Conservation (phyloP, 1,140 invertebrate species). For the Aphelenchoides fujianensis region DNA sequence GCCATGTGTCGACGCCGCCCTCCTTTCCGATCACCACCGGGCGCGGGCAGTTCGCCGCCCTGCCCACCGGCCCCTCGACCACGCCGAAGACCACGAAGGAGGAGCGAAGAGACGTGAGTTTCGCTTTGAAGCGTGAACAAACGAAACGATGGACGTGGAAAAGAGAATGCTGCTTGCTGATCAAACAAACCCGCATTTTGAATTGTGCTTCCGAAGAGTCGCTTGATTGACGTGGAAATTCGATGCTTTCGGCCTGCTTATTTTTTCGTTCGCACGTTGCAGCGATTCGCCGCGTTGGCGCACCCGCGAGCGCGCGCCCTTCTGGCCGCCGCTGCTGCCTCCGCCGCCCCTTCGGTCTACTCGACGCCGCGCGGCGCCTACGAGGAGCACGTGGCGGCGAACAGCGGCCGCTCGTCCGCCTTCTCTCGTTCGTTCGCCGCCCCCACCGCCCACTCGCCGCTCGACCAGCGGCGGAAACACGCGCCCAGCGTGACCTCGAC, state of each 20-base stretch:
- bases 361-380: background rate
- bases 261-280: background rate
- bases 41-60: background rate
- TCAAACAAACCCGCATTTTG: too few species aligned
- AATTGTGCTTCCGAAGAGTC: too few species aligned
- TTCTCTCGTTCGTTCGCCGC: conserved; percentile 4
- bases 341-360: conserved; percentile 11
- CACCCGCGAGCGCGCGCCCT: conserved; percentile 10
- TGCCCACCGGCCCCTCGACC: background rate
- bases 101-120: conserved; percentile 4
- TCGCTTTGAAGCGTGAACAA: too few species aligned
- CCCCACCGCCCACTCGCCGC: conserved; percentile 12
- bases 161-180: conserved; percentile 4
- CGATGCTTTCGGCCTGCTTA: conserved; percentile 9
- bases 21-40: background rate
- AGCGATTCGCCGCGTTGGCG: background rate
- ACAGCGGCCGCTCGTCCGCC: conserved; percentile 4
- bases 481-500: background rate
- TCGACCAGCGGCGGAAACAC: background rate
- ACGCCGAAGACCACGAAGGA: background rate
- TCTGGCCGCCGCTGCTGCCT: conserved; percentile 16
- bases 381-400: conserved; percentile 7
- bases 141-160: background rate
- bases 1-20: background rate
- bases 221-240: too few species aligned